Conservation (phyloP, 2,797 vertebrate genomes). For the Microctenopoma steveboyesi region DNA sequence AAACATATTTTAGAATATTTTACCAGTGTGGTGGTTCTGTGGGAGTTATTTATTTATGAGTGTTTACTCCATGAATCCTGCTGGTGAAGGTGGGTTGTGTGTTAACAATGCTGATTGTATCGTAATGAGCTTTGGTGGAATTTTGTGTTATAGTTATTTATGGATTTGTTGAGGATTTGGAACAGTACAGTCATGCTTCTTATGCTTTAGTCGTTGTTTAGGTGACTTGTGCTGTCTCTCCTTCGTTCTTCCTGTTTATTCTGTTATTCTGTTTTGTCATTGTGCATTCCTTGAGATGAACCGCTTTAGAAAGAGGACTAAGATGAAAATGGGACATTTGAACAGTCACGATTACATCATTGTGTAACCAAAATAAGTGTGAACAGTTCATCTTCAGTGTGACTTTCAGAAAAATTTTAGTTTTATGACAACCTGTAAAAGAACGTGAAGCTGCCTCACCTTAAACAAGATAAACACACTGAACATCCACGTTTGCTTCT, state of each 20-base stretch:
- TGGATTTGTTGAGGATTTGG: conserved; percentile 6
- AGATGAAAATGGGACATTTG: conserved; percentile 2
- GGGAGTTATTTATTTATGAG: not conserved
- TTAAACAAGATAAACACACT: not conserved
- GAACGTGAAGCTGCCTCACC: not conserved
- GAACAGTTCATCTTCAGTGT: not conserved
- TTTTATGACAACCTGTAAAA: not conserved
- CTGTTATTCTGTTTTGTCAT: not conserved
- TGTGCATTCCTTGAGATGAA: not conserved
- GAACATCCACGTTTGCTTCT: not conserved
- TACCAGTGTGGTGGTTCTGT: not conserved
- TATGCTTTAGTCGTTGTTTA: not conserved
- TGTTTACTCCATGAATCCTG: not conserved
- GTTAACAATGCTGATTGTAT: conserved; percentile 3
- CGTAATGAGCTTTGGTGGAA: not conserved
- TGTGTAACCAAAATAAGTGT: not conserved
- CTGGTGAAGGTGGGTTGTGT: not conserved
- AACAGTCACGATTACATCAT: not conserved
- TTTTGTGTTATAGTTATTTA: not conserved
- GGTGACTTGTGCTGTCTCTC: not conserved
- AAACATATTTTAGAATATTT: not conserved
- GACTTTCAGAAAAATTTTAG: not conserved
- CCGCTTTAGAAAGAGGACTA: not conserved
- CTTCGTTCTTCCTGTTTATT: not conserved
- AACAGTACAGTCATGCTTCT: not conserved